Percentiles rank a stretch among this genome's conserved stretches.
Evolutionary conservation across 2,888 invertebrate species (phyloP).

Genomic region (Mesorhabditis spiculigera): DNA sequence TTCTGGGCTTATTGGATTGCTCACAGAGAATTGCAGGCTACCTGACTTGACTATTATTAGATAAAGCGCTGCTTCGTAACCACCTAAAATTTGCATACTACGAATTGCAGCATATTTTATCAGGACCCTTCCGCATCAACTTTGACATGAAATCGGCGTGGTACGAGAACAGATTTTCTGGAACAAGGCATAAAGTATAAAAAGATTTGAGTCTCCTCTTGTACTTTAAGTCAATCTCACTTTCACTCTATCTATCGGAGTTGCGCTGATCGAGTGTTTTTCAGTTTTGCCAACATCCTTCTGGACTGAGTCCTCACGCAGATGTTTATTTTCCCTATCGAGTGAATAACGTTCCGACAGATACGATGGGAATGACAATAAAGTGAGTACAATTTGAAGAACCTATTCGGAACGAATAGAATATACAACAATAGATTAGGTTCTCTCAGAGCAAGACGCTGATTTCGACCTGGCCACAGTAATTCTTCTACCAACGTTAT

Average conservation of each 20-base stretch:
- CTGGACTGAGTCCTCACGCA: background rate
- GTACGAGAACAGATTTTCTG: background rate
- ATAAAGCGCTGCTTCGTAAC: too few species aligned
- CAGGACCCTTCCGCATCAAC: background rate
- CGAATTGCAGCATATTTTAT: background rate
- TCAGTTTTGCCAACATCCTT: constrained; percentile 6
- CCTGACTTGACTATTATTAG: too few species aligned
- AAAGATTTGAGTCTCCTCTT: too few species aligned
- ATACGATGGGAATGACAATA: background rate
- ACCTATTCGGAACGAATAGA: background rate
- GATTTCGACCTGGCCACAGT: background rate
- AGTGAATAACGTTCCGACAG: background rate
- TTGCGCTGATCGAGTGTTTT: background rate
- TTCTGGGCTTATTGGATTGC: constrained; percentile 26
- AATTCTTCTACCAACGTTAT: background rate
- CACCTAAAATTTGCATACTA: too few species aligned
- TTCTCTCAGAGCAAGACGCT: too few species aligned
- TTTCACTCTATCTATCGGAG: too few species aligned
- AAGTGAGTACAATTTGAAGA: background rate
- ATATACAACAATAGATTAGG: too few species aligned
- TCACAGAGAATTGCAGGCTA: background rate
- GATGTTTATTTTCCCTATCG: background rate
- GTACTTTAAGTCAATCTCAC: too few species aligned
- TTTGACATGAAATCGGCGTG: background rate
- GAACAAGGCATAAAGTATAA: background rate